phyloP scores from a whole-genome alignment of 2,113 vertebrate genomes.

The Gallinago undulata region DNA sequence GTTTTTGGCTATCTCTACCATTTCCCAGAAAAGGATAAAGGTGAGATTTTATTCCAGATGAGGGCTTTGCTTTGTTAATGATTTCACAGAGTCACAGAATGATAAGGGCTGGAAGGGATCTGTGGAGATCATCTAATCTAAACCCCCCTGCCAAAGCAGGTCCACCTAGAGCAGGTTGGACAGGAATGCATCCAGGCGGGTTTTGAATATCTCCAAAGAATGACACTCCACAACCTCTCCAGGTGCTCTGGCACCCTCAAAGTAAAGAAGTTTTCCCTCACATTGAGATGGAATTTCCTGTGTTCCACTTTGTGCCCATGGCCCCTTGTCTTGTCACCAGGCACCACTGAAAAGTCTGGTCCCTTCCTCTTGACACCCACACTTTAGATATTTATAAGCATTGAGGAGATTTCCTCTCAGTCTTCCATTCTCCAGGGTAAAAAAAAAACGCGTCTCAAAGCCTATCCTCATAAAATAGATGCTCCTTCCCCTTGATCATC shows the following conservation, averaged over 20 bases:
- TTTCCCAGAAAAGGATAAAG: not conserved
- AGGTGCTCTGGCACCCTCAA: not conserved
- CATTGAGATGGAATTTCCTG: not conserved
- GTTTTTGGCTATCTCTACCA: not conserved
- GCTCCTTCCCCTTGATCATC: not conserved
- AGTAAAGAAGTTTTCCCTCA: not conserved
- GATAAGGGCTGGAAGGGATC: not conserved
- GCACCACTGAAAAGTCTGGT: not conserved
- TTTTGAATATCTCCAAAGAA: not conserved
- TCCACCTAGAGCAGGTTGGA: not conserved
- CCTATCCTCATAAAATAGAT: not conserved
- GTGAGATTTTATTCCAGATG: not conserved
- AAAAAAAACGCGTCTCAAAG: not conserved
- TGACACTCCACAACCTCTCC: not conserved
- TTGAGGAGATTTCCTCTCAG: not conserved
- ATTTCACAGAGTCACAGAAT: not conserved
- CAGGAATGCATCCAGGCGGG: not conserved
- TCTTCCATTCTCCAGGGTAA: not conserved
- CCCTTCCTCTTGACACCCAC: not conserved
- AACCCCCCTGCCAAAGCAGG: not conserved
- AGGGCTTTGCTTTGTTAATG: not conserved
- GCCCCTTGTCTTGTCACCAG: not conserved
- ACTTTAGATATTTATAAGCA: not conserved
- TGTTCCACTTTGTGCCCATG: not conserved
- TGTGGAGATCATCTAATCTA: not conserved